Conservation (phyloP, 1,140 invertebrate species). For the Apolygus lucorum region DNA sequence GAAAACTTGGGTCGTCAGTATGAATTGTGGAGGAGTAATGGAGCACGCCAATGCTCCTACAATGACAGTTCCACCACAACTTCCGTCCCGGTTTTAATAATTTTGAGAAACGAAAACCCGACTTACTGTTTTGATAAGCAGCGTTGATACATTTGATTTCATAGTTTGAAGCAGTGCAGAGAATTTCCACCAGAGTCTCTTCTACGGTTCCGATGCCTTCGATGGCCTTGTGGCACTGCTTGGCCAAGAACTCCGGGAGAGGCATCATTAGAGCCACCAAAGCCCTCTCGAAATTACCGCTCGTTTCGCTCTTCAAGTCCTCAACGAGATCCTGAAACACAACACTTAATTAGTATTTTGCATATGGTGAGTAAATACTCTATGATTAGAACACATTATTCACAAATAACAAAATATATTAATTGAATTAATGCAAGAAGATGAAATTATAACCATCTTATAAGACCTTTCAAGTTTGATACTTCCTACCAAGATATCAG, state of each 20-base stretch:
- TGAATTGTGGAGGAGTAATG: background rate
- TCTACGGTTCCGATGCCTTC: slow-evolving; percentile 75
- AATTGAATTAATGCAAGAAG: no score
- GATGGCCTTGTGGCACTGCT: slow-evolving; percentile 77
- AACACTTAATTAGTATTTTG: no score
- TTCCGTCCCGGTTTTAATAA: no score
- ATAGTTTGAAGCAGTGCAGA: slow-evolving; percentile 78
- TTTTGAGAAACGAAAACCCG: no score
- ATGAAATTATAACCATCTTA: no score
- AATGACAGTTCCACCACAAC: no score
- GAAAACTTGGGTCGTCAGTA: background rate
- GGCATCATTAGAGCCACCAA: slow-evolving; percentile 81
- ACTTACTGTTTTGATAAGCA: slow-evolving; percentile 71
- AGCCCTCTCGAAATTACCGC: slow-evolving; percentile 82
- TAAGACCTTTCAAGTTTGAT: no score
- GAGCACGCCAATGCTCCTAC: no score
- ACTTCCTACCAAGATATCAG: no score
- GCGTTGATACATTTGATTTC: slow-evolving; percentile 74
- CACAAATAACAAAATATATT: no score
- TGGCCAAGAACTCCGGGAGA: slow-evolving; percentile 75
- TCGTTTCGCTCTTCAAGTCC: slow-evolving; percentile 82
- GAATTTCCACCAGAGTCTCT: slow-evolving; percentile 75
- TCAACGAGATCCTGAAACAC: slow-evolving; percentile 79
- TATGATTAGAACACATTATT: no score
- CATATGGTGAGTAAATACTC: no score